Conservation (phyloP, 2,797 vertebrate species). For the Paguma larvata region DNA sequence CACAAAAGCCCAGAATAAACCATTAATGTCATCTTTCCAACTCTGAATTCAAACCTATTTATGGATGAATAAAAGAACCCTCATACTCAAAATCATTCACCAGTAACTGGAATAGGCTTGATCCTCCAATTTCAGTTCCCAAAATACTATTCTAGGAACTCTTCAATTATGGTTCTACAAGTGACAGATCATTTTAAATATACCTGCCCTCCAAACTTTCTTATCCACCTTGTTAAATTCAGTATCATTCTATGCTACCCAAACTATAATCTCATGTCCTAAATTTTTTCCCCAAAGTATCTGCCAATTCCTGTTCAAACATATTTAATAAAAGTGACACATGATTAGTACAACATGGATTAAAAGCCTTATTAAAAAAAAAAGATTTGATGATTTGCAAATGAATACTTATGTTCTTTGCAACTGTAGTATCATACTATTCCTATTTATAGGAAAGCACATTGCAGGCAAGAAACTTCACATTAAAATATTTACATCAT, state of each 20-base stretch:
- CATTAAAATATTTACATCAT: not conserved
- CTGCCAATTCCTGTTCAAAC: conserved; percentile 22
- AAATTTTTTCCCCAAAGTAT: not conserved
- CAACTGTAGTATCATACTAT: conserved; percentile 36
- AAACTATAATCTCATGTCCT: not conserved
- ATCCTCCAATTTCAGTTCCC: not conserved
- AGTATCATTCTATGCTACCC: not conserved
- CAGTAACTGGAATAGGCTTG: not conserved
- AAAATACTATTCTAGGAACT: not conserved
- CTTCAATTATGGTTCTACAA: not conserved
- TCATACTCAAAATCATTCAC: not conserved
- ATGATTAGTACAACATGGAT: not conserved
- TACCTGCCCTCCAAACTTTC: not conserved
- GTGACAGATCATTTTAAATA: conserved; percentile 51
- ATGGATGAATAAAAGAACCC: not conserved
- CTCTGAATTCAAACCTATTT: conserved; percentile 37
- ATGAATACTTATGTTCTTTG: not conserved
- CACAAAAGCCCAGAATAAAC: conserved; percentile 8
- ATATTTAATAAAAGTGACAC: not conserved
- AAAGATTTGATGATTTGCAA: not conserved
- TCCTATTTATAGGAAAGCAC: conserved; percentile 17
- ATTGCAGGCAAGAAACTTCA: not conserved
- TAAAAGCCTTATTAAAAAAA: not conserved
- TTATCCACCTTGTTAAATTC: not conserved
- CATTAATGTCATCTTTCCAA: not conserved